A percentile compares a stretch with the other conserved stretches of the same genome.
These are phyloP conservation scores for Myotis lucifugus DNA, from an alignment of 2,113 vertebrate genomes.

Conservation along the genomic window DNA sequence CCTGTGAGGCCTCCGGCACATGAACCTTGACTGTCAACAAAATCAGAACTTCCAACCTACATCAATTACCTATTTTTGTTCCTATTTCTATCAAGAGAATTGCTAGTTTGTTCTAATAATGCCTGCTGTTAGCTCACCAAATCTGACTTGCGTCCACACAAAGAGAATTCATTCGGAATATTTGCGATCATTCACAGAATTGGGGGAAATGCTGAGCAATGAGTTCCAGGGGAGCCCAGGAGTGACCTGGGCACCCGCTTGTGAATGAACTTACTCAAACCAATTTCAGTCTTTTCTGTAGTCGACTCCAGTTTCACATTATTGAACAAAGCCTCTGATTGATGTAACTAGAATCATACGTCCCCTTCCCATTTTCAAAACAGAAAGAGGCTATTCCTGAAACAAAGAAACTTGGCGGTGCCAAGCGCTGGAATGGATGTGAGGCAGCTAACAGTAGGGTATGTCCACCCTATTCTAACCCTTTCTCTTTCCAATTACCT, in stretches of 20 bases:
- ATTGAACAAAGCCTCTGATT: neutral
- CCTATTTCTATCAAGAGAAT: neutral
- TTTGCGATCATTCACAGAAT: neutral
- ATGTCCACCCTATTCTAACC: neutral
- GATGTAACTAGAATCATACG: neutral
- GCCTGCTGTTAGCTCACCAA: neutral
- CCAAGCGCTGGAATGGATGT: neutral
- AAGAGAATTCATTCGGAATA: neutral
- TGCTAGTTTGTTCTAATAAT: neutral
- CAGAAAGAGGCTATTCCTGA: neutral
- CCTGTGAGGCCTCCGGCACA: neutral
- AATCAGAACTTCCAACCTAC: neutral
- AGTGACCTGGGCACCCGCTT: neutral
- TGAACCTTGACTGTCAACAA: neutral
- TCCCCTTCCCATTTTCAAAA: neutral
- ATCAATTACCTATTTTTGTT: neutral
- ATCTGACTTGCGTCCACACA: neutral
- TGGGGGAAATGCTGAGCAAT: neutral
- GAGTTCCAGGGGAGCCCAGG: neutral
- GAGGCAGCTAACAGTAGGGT: neutral
- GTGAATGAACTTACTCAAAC: neutral
- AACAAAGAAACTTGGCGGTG: neutral
- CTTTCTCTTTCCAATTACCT: neutral
- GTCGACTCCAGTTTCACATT: neutral
- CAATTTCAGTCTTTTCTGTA: neutral